phyloP scores from a whole-genome alignment of 2,888 invertebrate species.

The Habrosyne pyritoides region DNA sequence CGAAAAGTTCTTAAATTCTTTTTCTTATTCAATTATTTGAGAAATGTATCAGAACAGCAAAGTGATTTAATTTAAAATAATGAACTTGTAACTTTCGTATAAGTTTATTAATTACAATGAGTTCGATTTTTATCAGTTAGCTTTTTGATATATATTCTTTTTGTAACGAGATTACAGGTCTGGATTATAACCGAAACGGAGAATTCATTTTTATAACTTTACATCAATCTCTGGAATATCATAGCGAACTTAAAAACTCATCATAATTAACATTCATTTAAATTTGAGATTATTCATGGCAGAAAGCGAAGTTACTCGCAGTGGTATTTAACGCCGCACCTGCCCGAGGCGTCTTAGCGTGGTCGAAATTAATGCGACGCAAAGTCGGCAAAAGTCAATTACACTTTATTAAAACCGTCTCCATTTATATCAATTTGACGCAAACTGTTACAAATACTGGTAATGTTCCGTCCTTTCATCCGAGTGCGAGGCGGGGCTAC shows the following conservation, averaged over 20 bases:
- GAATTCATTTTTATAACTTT: slow-evolving; percentile 35
- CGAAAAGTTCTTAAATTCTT: slow-evolving; percentile 2
- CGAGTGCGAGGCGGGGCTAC: slow-evolving; percentile 79
- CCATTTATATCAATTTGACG: slow-evolving; percentile 84
- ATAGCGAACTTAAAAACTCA: slow-evolving; percentile 68
- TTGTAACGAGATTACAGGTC: neutral
- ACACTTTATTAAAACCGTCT: slow-evolving; percentile 84
- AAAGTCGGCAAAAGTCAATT: slow-evolving; percentile 84
- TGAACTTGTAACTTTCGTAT: neutral
- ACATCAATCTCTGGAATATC: slow-evolving; percentile 53
- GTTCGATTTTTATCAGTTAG: neutral
- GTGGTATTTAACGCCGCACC: slow-evolving; percentile 78
- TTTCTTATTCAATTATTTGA: neutral
- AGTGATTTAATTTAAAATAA: neutral
- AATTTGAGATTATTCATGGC: slow-evolving; percentile 78
- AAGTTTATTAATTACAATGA: neutral
- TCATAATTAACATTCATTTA: slow-evolving; percentile 79
- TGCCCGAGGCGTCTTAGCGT: slow-evolving; percentile 80
- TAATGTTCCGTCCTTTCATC: slow-evolving; percentile 81
- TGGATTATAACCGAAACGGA: neutral
- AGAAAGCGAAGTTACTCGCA: slow-evolving; percentile 69
- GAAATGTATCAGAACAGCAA: neutral
- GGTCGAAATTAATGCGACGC: slow-evolving; percentile 82
- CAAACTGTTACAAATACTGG: slow-evolving; percentile 84
- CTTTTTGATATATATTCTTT: neutral